Evolutionary conservation across 2,113 vertebrate genomes (phyloP).

Genomic region (Corythornis cristatus): DNA sequence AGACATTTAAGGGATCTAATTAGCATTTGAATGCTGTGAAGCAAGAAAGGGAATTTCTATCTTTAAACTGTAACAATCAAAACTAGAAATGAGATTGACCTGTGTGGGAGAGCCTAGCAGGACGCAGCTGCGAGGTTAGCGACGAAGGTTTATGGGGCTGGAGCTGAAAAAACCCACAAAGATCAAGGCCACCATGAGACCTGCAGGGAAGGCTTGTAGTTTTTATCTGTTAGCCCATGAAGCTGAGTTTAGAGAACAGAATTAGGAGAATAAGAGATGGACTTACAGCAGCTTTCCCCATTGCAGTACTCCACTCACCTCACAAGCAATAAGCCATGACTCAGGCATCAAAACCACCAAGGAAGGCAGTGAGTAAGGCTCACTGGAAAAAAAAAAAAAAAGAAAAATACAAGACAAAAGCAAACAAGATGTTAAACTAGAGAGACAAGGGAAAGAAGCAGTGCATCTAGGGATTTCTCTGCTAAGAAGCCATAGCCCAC

Average conservation of each 20-base stretch:
- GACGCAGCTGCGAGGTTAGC: constrained; percentile 35
- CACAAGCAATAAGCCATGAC: neutral
- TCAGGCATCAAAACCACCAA: neutral
- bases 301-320: neutral
- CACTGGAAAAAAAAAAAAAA: neutral
- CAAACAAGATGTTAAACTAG: neutral
- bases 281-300: neutral
- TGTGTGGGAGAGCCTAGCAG: constrained; percentile 12
- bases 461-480: neutral
- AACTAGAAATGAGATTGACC: constrained; percentile 57
- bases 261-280: neutral
- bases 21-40: constrained; percentile 62
- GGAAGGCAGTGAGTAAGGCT: neutral
- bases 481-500: neutral
- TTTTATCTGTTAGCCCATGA: neutral
- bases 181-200: neutral
- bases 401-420: neutral
- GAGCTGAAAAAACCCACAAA: neutral
- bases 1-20: constrained; percentile 47
- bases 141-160: neutral
- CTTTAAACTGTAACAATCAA: constrained; percentile 60
- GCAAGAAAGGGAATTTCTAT: constrained; percentile 54
- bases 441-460: neutral
- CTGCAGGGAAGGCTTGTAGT: neutral
- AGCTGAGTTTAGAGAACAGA: neutral